Percentiles rank a stretch among this genome's conserved stretches.
These are phyloP conservation scores for Eledone cirrhosa DNA, from an alignment of 2,888 invertebrate genomes.

Conservation along the genomic window DNA sequence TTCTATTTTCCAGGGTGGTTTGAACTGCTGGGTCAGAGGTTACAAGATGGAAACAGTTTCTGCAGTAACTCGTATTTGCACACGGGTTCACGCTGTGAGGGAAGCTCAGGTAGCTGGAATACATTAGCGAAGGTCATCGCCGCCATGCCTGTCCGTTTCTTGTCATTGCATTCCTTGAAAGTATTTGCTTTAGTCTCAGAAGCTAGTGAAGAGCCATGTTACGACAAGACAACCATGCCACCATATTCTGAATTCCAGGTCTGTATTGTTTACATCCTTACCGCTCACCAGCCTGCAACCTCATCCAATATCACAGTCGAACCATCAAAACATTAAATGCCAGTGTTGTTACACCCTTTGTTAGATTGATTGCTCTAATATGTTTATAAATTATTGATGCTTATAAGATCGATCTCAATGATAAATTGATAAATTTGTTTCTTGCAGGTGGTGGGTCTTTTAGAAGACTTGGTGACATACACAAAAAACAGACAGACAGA, in stretches of 20 bases:
- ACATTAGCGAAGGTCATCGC: constrained; percentile 16
- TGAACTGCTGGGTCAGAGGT: neutral
- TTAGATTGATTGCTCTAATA: too few species aligned
- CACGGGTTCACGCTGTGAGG: neutral
- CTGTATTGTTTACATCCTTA: neutral
- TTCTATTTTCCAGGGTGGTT: neutral
- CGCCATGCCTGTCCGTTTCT: constrained; percentile 5
- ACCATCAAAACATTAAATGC: too few species aligned
- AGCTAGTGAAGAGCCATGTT: neutral
- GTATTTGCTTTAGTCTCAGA: neutral
- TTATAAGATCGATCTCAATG: too few species aligned
- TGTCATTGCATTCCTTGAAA: neutral
- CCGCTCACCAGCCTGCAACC: too few species aligned
- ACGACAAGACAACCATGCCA: neutral
- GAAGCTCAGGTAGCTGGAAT: neutral
- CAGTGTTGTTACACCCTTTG: too few species aligned
- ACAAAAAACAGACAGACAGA: constrained; percentile 2
- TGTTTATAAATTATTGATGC: too few species aligned
- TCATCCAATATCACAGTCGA: too few species aligned
- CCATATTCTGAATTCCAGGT: constrained; percentile 3
- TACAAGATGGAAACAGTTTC: neutral
- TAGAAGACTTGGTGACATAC: neutral
- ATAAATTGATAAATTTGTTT: too few species aligned
- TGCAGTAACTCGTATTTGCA: neutral
- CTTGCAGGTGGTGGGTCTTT: neutral